Percentiles rank a stretch among this genome's conserved stretches.
These are phyloP conservation scores for Monochamus alternatus DNA, from an alignment of 2,888 invertebrate genomes.

Conservation along the genomic window DNA sequence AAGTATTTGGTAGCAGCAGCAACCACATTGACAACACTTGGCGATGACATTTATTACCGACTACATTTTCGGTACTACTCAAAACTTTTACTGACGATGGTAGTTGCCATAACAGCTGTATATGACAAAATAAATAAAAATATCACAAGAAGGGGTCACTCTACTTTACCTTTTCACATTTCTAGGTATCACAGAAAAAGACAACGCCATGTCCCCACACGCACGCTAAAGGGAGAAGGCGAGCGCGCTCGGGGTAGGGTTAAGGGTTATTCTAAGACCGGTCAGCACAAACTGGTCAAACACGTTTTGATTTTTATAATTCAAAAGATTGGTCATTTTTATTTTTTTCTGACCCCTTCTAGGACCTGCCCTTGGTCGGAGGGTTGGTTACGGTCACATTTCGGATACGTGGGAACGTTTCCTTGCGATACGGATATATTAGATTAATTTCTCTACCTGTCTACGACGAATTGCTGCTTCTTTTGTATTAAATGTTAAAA, in stretches of 20 bases:
- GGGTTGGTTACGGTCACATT: conserved; percentile 52
- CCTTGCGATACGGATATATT: neutral
- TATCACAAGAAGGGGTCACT: conserved; percentile 56
- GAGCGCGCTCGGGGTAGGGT: conserved; percentile 52
- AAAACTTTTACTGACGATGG: conserved; percentile 43
- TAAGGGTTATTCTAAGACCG: conserved; percentile 56
- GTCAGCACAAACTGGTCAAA: conserved; percentile 68
- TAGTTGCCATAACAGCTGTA: conserved; percentile 52
- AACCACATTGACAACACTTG: neutral
- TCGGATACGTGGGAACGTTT: conserved; percentile 50
- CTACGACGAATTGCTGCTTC: neutral
- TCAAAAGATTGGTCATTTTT: conserved; percentile 63
- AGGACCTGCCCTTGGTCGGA: conserved; percentile 50
- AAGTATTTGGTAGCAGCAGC: neutral
- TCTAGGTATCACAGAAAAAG: conserved; percentile 43
- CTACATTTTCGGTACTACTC: conserved; percentile 42
- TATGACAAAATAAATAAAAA: conserved; percentile 46
- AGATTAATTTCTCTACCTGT: conserved; percentile 17
- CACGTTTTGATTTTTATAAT: conserved; percentile 65
- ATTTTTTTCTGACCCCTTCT: conserved; percentile 64
- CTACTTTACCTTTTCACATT: conserved; percentile 54
- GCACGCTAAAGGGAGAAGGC: conserved; percentile 38
- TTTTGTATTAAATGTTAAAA: no score
- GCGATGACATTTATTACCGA: neutral
- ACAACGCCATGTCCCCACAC: conserved; percentile 23